Percentiles rank a stretch among this genome's conserved stretches.
Evolutionary conservation across 2,888 invertebrate species (phyloP).

Genomic region (Orchestes rusci): DNA sequence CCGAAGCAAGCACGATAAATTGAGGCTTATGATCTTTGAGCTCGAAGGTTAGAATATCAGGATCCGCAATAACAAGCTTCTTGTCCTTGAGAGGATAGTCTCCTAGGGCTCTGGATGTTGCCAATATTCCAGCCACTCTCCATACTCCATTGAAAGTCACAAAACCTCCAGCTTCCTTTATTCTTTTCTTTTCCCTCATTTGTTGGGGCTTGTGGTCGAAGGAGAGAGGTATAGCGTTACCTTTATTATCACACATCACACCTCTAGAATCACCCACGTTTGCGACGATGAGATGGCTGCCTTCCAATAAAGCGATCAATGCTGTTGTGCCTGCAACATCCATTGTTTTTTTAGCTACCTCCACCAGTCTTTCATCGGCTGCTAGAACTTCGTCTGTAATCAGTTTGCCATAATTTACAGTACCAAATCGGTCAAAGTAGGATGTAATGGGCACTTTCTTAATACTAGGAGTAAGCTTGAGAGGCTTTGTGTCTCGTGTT

Average conservation of each 20-base stretch:
- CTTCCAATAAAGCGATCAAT: constrained; percentile 79
- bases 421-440: constrained; percentile 64
- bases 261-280: constrained; percentile 97
- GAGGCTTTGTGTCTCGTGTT: constrained; percentile 55
- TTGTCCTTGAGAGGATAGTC: constrained; percentile 94
- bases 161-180: constrained; percentile 91
- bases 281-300: constrained; percentile 76
- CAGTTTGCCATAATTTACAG: constrained; percentile 72
- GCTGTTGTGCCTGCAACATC: constrained; percentile 87
- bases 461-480: constrained; percentile 45
- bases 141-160: constrained; percentile 94
- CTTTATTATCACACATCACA: constrained; percentile 87
- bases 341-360: constrained; percentile 71
- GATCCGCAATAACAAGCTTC: constrained; percentile 90
- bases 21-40: constrained; percentile 77
- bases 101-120: constrained; percentile 89
- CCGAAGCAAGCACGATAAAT: constrained; percentile 88
- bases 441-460: constrained; percentile 49
- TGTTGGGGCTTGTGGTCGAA: constrained; percentile 97
- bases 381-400: constrained; percentile 82
- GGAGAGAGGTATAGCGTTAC: constrained; percentile 85
- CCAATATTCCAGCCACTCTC: constrained; percentile 91
- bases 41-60: constrained; percentile 89
- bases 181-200: constrained; percentile 86
- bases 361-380: constrained; percentile 73